These are phyloP conservation scores for Tragelaphus imberbis DNA, from an alignment of 2,113 vertebrate species.

Conservation along the genomic window DNA sequence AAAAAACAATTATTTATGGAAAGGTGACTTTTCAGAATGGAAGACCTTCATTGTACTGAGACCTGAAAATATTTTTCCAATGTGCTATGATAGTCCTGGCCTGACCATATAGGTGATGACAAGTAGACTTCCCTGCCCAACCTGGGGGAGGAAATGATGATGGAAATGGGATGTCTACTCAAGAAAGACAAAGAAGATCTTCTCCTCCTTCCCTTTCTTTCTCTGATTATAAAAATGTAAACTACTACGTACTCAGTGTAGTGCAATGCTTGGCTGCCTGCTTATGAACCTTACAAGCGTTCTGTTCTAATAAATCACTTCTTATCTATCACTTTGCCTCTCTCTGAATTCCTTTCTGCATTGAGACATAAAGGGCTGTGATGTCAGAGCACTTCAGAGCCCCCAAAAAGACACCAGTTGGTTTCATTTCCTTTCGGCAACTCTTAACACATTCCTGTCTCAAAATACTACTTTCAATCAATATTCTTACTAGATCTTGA, in stretches of 20 bases:
- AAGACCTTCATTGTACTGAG: neutral
- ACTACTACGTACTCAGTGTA: neutral
- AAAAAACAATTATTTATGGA: neutral
- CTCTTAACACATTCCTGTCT: neutral
- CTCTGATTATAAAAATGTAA: neutral
- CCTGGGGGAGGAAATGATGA: neutral
- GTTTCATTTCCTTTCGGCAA: neutral
- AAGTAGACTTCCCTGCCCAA: neutral
- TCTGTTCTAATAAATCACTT: neutral
- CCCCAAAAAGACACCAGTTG: neutral
- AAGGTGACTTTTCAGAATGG: neutral
- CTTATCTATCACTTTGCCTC: neutral
- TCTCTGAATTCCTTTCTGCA: neutral
- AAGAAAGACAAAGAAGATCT: neutral
- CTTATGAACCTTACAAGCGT: neutral
- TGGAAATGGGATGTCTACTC: neutral
- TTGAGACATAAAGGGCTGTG: neutral
- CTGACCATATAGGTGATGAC: neutral
- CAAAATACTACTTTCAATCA: neutral
- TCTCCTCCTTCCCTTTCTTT: neutral
- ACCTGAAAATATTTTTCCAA: neutral
- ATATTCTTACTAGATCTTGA: neutral
- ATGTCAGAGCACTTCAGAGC: neutral
- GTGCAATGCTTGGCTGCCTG: neutral
- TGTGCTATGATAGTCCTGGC: neutral